Percentiles rank a stretch among this genome's conserved stretches.
Conservation (phyloP, 2,888 invertebrate genomes). For the Ferrisia virgata region DNA sequence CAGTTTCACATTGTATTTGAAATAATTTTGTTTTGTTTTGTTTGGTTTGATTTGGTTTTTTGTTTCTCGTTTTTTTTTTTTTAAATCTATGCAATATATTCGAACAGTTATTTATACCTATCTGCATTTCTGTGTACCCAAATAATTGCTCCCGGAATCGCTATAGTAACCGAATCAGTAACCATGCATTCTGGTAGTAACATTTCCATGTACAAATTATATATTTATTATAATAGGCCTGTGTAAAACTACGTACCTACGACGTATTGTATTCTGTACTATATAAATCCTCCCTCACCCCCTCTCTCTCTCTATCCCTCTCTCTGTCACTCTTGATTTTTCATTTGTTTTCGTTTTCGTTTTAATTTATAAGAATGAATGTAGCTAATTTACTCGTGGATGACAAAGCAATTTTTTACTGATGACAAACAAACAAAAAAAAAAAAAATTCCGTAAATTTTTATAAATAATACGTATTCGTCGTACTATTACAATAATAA, state of each 20-base stretch:
- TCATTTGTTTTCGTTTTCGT: neutral
- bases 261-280: neutral
- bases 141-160: neutral
- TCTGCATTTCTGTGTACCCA: too few relatives aligned
- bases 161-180: neutral
- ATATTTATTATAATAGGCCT: neutral
- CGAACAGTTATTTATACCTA: too few relatives aligned
- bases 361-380: conserved; percentile 17
- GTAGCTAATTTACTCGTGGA: conserved; percentile 26
- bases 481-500: neutral
- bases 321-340: too few relatives aligned
- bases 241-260: neutral
- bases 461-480: neutral
- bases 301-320: too few relatives aligned
- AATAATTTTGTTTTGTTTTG: neutral
- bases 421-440: neutral
- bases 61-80: too few relatives aligned
- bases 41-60: neutral
- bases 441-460: conserved; percentile 20
- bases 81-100: too few relatives aligned
- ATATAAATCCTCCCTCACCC: neutral
- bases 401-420: neutral
- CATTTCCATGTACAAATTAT: neutral
- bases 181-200: neutral
- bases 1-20: neutral